Base-by-base conservation (phyloP, 2,797 vertebrate genomes). In the Crypturellus tataupa region DNA sequence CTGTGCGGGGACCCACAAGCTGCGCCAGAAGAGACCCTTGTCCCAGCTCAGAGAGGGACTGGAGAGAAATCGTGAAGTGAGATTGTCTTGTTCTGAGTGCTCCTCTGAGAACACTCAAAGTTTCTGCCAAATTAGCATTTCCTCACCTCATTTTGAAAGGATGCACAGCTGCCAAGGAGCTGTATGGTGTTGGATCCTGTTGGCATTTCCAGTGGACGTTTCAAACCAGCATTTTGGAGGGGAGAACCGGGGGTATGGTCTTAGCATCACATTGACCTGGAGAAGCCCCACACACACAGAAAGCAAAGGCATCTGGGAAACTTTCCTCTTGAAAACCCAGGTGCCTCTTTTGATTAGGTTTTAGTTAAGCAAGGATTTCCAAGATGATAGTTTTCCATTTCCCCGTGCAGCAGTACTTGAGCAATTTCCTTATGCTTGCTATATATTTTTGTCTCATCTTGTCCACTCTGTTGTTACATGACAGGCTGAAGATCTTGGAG, bases 131-230 rank as follows among this genome's bases (percentile, higher is more conserved):
- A 10, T 65, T 21, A 20, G 42, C 17, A 4, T 65, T 20, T 9
- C 19, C 19, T 65, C 62, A 19, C 71, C 46, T 40, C 16, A 53
- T 17, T 37, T 59, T 79, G 25, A 11, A 46, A 40, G 51, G 49
- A 8, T 44, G 10, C 27, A 3, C 3, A 6, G 35, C 49, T 73
- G 11, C n/a, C 1, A 3, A 11, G 6, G 20, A 0, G 0, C 3
- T 72, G 44, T 21, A 51, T 15, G 21, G 33, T 10, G 20, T n/a
- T 39, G 10, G 60, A 40, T 24, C 46, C 46, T 16, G 12, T 29
- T 4, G 0, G 21, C 13, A 7, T n/a, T 68, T 49, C 33, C 65
- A 68, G 44, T 15, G 24, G 10, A 27, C 16, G 21, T 15, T 8
- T 49, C 65, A 13, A n/a, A 27, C n/a, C 12, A 24, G 23, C 2